Evolutionary conservation across 1,140 invertebrate species (phyloP).

Genomic region (Penaeus vannamei): DNA sequence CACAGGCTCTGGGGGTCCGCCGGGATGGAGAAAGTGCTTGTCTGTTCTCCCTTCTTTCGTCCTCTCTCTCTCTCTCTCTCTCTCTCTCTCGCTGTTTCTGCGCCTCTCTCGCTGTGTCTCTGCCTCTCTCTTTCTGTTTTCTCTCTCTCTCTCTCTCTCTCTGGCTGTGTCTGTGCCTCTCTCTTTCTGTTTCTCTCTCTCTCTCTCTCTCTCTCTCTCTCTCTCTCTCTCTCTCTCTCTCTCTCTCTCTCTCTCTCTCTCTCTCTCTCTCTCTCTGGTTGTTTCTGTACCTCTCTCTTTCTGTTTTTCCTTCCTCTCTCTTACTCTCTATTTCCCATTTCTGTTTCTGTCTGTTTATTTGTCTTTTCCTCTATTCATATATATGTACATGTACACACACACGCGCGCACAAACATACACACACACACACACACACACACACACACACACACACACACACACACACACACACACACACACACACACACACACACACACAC

Average conservation of each 20-base stretch:
- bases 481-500: no score
- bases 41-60: no score
- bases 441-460: background rate
- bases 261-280: background rate
- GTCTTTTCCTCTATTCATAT: background rate
- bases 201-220: background rate
- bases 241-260: background rate
- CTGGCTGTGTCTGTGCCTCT: background rate
- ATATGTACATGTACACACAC: background rate
- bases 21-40: no score
- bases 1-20: no score
- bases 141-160: slow-evolving; percentile 24
- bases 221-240: background rate
- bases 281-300: background rate
- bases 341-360: background rate
- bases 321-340: background rate
- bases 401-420: background rate
- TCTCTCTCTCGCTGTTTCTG: no score
- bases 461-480: no score
- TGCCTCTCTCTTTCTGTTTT: background rate
- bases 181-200: background rate
- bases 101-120: no score
- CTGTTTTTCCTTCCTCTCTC: background rate
- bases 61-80: no score
- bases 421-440: background rate